A percentile compares a stretch with the other conserved stretches of the same genome.
These are phyloP conservation scores for Meganola albula DNA, from an alignment of 2,888 invertebrate genomes.

Conservation along the genomic window DNA sequence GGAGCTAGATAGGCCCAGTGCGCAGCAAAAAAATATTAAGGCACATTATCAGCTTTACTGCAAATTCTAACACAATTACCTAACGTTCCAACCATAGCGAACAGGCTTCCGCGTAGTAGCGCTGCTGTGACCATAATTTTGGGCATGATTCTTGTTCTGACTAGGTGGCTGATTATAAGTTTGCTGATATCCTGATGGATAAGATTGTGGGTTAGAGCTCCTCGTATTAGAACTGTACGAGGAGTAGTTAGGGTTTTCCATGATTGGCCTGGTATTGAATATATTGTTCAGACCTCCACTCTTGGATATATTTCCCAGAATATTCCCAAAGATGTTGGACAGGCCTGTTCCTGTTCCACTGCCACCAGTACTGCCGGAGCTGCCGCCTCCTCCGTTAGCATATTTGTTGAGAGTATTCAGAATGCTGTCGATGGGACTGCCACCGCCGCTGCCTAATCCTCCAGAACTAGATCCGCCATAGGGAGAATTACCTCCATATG, in stretches of 20 bases:
- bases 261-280: slow-evolving; percentile 65
- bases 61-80: slow-evolving; percentile 48
- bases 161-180: slow-evolving; percentile 43
- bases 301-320: slow-evolving; percentile 62
- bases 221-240: slow-evolving; percentile 55
- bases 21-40: slow-evolving; percentile 27
- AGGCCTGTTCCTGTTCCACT: slow-evolving; percentile 36
- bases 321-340: slow-evolving; percentile 38
- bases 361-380: slow-evolving; percentile 7
- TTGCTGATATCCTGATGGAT: slow-evolving; percentile 61
- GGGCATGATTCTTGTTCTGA: slow-evolving; percentile 58
- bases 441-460: slow-evolving; percentile 35
- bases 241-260: slow-evolving; percentile 65
- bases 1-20: too few species aligned
- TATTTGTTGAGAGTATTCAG: slow-evolving; percentile 49
- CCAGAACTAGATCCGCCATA: slow-evolving; percentile 30
- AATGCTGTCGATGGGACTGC: slow-evolving; percentile 45
- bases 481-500: slow-evolving; percentile 32
- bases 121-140: slow-evolving; percentile 44
- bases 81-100: slow-evolving; percentile 67
- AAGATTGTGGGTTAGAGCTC: slow-evolving; percentile 59
- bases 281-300: slow-evolving; percentile 44
- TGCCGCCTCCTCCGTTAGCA: slow-evolving; percentile 36
- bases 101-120: slow-evolving; percentile 57
- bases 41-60: slow-evolving; percentile 33